Conservation (phyloP, 2,113 vertebrate species). For the Atractosteus spatula region DNA sequence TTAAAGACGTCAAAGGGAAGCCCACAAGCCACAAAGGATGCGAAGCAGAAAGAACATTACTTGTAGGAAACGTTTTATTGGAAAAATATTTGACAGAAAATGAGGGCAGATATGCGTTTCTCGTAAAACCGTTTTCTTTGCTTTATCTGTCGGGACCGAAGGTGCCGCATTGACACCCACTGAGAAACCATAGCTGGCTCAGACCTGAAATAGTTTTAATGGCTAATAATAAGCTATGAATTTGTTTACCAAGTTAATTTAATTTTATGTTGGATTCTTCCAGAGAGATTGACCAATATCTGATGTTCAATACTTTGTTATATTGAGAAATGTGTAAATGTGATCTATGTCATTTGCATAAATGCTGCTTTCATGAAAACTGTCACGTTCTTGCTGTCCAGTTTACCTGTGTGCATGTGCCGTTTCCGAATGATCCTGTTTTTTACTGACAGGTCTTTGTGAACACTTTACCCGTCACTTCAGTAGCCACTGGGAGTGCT, state of each 20-base stretch:
- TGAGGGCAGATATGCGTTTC: too few species aligned
- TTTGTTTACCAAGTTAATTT: conserved; percentile 60
- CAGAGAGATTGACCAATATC: conserved; percentile 55
- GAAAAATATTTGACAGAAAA: too few species aligned
- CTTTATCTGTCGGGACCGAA: conserved; percentile 52
- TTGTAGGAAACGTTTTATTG: too few species aligned
- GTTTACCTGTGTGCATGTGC: not conserved
- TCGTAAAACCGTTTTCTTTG: not conserved
- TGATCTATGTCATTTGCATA: conserved; percentile 70
- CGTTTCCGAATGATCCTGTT: too few species aligned
- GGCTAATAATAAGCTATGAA: conserved; percentile 50
- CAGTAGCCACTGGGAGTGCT: too few species aligned
- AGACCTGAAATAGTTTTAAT: conserved; percentile 56
- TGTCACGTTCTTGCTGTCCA: not conserved
- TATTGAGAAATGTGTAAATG: conserved; percentile 65
- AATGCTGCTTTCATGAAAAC: conserved; percentile 65
- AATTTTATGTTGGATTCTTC: conserved; percentile 51
- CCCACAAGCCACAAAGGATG: too few species aligned
- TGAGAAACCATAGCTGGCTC: conserved; percentile 32
- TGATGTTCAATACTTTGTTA: conserved; percentile 64
- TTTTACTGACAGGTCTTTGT: too few species aligned
- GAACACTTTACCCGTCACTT: too few species aligned
- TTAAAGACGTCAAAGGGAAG: too few species aligned
- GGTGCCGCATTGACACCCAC: conserved; percentile 60
- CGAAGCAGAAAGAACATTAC: too few species aligned